Evolutionary conservation across 2,888 invertebrate genomes (phyloP), one percentile per base, ranked within the genome.

Genomic region (Diloba caeruleocephala): DNA sequence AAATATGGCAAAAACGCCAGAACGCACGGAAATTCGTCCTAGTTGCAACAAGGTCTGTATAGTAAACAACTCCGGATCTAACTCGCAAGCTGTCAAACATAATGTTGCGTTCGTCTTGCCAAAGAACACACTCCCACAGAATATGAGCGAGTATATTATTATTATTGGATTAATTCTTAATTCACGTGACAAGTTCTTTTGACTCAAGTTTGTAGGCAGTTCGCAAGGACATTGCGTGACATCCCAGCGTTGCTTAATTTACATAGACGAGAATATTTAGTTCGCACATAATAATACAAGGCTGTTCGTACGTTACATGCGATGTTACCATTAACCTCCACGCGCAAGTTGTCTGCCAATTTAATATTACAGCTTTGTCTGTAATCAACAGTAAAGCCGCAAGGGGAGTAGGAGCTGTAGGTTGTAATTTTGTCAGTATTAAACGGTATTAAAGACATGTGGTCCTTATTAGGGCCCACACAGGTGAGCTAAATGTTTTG

Each of bases 161-260:
- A 2, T 17, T 17, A 17, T 3, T 17, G 17, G 17, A 17, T 17
- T 9, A 9, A 25, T 12, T 28, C 28, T 6, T 12, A 3, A 31
- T 31, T 15, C 1, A 13, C 14, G 9, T 14, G 14, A 3, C 9
- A 14, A 15, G 3, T 28, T 28, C 5, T 19, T 44, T 57, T 33
- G 43, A 60, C 45, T 52, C 54, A 48, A 56, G n/a, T 34, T 29
- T 43, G 36, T 39, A 51, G 37, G 38, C 43, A 38, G 49, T 55
- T 60, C 43, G 58, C 76, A 73, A 79, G 79, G 79, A 74, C 78
- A 71, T 85, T 66, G 88, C 88, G 81, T 88, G 88, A 76, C 78
- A 73, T 53, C 63, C 53, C 52, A 70, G 71, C 80, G 78, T 83
- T 81, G 80, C 73, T 54, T 55, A 21, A 54, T 25, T 50, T 58